phyloP scores from a whole-genome alignment of 2,797 vertebrate species.

The Hyperoplus immaculatus region DNA sequence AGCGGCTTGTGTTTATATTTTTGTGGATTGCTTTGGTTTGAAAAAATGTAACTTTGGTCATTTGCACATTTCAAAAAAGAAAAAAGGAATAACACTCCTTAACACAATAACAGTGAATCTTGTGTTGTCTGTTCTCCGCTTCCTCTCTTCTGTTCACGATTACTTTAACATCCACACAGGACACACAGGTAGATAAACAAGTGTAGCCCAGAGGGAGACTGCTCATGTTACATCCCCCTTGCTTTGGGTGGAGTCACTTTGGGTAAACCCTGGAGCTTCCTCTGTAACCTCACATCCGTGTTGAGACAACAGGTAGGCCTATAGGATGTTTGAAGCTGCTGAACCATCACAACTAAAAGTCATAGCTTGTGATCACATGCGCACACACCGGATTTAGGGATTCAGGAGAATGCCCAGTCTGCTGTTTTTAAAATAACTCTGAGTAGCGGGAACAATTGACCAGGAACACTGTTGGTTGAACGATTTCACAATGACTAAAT shows the following conservation, averaged over 20 bases:
- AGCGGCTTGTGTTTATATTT: conserved; percentile 53
- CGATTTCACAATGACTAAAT: not conserved
- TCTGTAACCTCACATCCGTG: conserved; percentile 34
- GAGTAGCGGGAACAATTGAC: conserved; percentile 9
- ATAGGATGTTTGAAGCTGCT: not conserved
- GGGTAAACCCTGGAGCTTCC: conserved; percentile 39
- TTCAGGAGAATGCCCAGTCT: conserved; percentile 25
- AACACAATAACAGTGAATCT: too few species aligned
- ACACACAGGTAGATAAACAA: not conserved
- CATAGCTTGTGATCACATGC: not conserved
- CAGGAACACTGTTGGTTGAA: not conserved
- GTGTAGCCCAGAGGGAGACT: not conserved
- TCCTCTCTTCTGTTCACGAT: conserved; percentile 4
- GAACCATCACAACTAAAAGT: not conserved
- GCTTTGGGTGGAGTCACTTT: conserved; percentile 63
- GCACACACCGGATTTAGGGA: conserved; percentile 28
- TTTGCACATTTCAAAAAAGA: conserved; percentile 57
- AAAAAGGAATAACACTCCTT: conserved; percentile 38
- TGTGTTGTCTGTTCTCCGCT: conserved; percentile 8
- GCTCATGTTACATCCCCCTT: conserved; percentile 6
- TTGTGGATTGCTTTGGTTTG: conserved; percentile 60
- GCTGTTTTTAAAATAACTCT: conserved; percentile 45
- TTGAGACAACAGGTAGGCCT: conserved; percentile 31
- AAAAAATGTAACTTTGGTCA: conserved; percentile 60
- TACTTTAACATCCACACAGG: not conserved